Evolutionary conservation across 2,113 vertebrate species (phyloP), one percentile per base, ranked within the genome.

Genomic region (Tenebrosternarchus preto): DNA sequence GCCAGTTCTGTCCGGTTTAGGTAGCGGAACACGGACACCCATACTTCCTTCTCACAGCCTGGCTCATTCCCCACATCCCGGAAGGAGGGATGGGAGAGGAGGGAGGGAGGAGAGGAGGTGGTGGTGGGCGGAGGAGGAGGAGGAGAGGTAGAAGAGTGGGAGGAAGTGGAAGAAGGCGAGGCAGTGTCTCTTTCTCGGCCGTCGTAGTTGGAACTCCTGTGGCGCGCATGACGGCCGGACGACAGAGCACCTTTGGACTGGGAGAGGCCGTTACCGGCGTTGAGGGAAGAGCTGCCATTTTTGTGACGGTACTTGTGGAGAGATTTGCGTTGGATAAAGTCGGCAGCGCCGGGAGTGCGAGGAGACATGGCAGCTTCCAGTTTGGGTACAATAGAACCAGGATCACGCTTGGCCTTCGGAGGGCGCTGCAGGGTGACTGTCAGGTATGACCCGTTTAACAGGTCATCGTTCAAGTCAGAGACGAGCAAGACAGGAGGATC

Each of bases 21-120:
- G 92, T 96, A 96, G 84, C 90, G 94, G 91, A 99, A 98, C 86
- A 99, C 97, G 0, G 96, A 95, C 88, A 98, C 95, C 97, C 97
- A 99, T 73, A 98, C 94, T 90, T 98, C 97, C 76, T 96, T 96
- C 88, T 97, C 96, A 78, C 92, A 91, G 2, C 91, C 92, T 0
- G 74, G 76, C 84, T 92, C 93, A 0, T 89, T 91, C 17, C 91
- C 91, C 57, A 90, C 90, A 0, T 93, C 92, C 46, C 89, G 91
- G 66, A 93, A 92, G 59, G 90, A 93, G 0, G 91, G 88, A 80
- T 89, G 84, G 33, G 89, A 90, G 61, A 92, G 86, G 50, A 92
- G 83, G 0, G 89, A 89, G 0, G 90, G 85, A 22, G 88, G 86
- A 8, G 90, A 90, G 61, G 86, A 50, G 39, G 86, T 72, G 39